Conservation (phyloP, 92 coral and sea anemone genomes). For the Porites cylindrica region DNA sequence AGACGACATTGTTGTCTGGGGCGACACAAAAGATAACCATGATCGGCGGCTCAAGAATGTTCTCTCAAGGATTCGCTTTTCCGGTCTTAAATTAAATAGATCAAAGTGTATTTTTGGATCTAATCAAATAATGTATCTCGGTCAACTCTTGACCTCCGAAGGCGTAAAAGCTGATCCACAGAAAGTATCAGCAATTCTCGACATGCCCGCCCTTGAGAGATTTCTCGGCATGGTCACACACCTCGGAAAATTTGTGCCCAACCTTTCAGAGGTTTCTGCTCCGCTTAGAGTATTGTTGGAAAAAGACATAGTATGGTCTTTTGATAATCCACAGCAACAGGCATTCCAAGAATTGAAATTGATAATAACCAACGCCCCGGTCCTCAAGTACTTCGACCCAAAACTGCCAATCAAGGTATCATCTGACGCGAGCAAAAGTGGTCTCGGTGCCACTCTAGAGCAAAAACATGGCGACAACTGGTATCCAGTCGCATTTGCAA, state of each 20-base stretch:
- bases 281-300: neutral
- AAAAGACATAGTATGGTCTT: neutral
- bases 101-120: conserved; percentile 35
- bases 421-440: conserved; percentile 27
- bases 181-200: conserved; percentile 36
- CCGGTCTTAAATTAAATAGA: conserved; percentile 43
- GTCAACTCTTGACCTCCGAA: conserved; percentile 41
- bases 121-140: conserved; percentile 42
- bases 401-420: conserved; percentile 21
- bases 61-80: conserved; percentile 9
- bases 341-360: neutral
- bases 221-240: conserved; percentile 19
- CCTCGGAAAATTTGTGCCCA: too few relatives aligned
- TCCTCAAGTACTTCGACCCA: conserved; percentile 18
- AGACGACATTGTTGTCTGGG: conserved; percentile 59
- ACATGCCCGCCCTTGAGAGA: conserved; percentile 15
- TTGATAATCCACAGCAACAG: neutral
- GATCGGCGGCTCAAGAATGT: conserved; percentile 44
- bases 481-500: conserved; percentile 50
- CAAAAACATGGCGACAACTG: conserved; percentile 23
- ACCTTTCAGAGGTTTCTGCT: too few relatives aligned
- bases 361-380: neutral
- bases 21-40: conserved; percentile 40
- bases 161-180: conserved; percentile 44
- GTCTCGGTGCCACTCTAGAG: conserved; percentile 24